Evolutionary conservation across 2,113 vertebrate species (phyloP).

Genomic region (Scartelaos histophorus): DNA sequence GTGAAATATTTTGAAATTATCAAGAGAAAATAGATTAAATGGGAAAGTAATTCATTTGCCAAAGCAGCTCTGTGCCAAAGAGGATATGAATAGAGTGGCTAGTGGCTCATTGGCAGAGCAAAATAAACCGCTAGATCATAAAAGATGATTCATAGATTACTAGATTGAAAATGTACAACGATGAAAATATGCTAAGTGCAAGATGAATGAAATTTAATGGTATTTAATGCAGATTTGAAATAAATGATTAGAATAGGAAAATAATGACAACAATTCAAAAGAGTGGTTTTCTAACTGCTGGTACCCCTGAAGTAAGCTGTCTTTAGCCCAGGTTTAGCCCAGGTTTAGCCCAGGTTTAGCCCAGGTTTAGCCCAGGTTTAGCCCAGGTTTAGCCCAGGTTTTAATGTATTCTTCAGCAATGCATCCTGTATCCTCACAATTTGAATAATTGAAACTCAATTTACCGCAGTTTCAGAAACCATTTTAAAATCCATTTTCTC

Average conservation of each 20-base stretch:
- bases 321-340: too few species aligned
- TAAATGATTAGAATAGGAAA: too few species aligned
- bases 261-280: background rate
- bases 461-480: background rate
- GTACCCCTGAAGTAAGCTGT: too few species aligned
- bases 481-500: background rate
- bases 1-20: conserved; percentile 25
- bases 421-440: background rate
- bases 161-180: conserved; percentile 20
- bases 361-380: background rate
- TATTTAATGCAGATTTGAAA: background rate
- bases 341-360: too few species aligned
- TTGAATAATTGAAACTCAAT: background rate
- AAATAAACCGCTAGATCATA: conserved; percentile 40
- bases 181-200: conserved; percentile 28
- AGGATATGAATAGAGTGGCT: conserved; percentile 40
- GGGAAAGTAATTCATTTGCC: conserved; percentile 24
- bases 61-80: conserved; percentile 32
- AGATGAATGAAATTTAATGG: background rate
- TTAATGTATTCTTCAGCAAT: background rate
- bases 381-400: background rate
- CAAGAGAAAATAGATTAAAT: conserved; percentile 40
- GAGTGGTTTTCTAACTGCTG: too few species aligned
- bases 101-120: conserved; percentile 45
- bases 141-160: conserved; percentile 50